phyloP scores from a whole-genome alignment of 2,113 vertebrate genomes.

The Grus americana region DNA sequence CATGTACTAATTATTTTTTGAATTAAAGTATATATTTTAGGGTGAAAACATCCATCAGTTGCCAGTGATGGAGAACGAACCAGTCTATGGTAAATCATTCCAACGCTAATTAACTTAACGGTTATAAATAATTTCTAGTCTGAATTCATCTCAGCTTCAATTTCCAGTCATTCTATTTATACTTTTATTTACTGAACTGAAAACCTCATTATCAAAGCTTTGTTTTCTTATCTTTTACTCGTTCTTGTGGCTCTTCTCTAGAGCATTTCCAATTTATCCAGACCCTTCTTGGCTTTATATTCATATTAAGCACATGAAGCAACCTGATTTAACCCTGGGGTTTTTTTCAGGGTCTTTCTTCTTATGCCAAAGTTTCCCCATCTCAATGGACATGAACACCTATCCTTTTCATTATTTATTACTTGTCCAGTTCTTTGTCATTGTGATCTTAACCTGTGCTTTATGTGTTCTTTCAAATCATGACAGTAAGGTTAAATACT shows the following conservation, averaged over 20 bases:
- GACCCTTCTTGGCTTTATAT: background rate
- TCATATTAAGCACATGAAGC: background rate
- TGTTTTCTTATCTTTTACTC: background rate
- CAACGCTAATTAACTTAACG: background rate
- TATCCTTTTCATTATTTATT: background rate
- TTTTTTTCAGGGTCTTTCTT: background rate
- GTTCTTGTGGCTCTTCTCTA: background rate
- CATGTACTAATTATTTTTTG: background rate
- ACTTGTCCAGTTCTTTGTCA: background rate
- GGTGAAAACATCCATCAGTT: background rate
- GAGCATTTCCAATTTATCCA: background rate
- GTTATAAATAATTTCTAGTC: constrained; percentile 19
- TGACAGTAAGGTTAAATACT: background rate
- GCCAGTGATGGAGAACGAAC: background rate
- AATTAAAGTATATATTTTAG: constrained; percentile 29
- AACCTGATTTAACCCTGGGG: background rate
- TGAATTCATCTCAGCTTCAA: background rate
- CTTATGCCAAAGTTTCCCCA: background rate
- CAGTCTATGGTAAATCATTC: background rate
- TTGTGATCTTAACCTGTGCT: background rate
- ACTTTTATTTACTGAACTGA: constrained; percentile 1
- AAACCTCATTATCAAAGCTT: constrained; percentile 18
- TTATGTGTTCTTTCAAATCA: background rate
- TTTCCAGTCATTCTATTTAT: background rate
- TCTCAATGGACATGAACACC: background rate